These are phyloP conservation scores for Dysidea cf. avara DNA, from an alignment of 37 sponge, comb jelly and placozoan genomes.

Conservation along the genomic window DNA sequence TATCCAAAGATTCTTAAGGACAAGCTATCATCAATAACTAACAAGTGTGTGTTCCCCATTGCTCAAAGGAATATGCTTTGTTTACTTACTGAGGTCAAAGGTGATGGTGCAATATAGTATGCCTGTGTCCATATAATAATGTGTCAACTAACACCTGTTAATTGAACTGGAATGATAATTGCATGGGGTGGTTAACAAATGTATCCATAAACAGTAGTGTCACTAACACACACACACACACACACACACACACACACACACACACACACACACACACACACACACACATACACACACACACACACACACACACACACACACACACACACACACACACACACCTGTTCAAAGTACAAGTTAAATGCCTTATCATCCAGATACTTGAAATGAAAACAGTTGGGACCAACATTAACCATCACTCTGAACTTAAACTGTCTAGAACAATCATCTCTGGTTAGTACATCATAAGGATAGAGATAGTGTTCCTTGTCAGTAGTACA, in stretches of 20 bases:
- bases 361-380: conserved; percentile 17
- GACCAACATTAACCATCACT: conserved; percentile 37
- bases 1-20: no score
- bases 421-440: conserved; percentile 32
- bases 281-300: background rate
- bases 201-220: background rate
- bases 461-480: conserved; percentile 34
- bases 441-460: conserved; percentile 6
- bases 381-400: conserved; percentile 33
- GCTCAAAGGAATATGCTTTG: no score
- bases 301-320: background rate
- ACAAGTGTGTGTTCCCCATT: no score
- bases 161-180: no score
- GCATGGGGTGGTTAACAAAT: background rate
- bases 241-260: background rate
- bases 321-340: no score
- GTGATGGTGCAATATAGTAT: no score
- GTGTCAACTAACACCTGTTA: no score
- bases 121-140: no score
- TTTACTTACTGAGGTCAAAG: no score
- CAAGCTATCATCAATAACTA: no score
- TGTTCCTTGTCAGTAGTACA: conserved; percentile 10
- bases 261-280: background rate
- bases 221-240: background rate
- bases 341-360: conserved; percentile 57